These are phyloP conservation scores for Diplodus puntazzo DNA, from an alignment of 2,797 vertebrate species.

Conservation along the genomic window DNA sequence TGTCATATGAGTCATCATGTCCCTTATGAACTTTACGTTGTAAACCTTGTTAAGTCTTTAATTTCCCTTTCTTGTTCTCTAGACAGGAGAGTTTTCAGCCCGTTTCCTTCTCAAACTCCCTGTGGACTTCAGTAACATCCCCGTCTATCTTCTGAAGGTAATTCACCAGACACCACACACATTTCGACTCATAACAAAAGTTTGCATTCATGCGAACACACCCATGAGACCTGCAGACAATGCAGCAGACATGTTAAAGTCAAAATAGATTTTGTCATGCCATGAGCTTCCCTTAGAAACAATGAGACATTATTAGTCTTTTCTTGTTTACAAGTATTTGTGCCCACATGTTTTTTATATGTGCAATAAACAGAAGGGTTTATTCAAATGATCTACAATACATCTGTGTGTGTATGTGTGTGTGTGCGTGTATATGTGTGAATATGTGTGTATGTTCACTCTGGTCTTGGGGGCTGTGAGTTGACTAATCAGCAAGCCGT, in stretches of 20 bases:
- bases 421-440: background rate
- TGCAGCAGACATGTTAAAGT: background rate
- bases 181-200: background rate
- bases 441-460: background rate
- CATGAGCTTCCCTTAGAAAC: slow-evolving; percentile 21
- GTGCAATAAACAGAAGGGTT: slow-evolving; percentile 54
- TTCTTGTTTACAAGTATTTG: slow-evolving; percentile 50
- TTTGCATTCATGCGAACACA: background rate
- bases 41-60: background rate
- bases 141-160: slow-evolving; percentile 99
- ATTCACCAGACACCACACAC: slow-evolving; percentile 36
- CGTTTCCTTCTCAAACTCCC: slow-evolving; percentile 97
- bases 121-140: slow-evolving; percentile 98
- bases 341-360: slow-evolving; percentile 47
- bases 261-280: slow-evolving; percentile 5
- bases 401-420: slow-evolving; percentile 17
- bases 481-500: slow-evolving; percentile 89
- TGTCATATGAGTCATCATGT: background rate
- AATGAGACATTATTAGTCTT: background rate
- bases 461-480: slow-evolving; percentile 81
- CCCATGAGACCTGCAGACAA: background rate
- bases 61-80: slow-evolving; percentile 21
- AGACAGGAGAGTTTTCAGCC: slow-evolving; percentile 94
- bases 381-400: slow-evolving; percentile 54
- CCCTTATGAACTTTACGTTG: background rate